A percentile compares a stretch with the other conserved stretches of the same genome.
phyloP scores from a whole-genome alignment of 37 sponge, comb jelly and placozoan species.

The Halisarca cf. caerulea region DNA sequence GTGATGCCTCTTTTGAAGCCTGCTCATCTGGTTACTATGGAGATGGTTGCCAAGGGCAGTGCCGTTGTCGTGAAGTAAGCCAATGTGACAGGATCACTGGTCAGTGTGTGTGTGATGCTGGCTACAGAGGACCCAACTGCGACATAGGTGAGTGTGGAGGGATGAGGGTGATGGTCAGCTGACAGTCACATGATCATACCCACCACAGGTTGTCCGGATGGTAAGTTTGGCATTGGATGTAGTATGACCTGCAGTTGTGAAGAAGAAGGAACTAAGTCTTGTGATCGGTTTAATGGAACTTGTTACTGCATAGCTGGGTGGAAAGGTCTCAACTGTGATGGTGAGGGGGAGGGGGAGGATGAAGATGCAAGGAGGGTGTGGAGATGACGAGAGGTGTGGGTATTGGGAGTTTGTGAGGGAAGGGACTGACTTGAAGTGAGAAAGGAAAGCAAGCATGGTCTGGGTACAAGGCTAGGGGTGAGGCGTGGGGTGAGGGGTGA shows the following conservation, averaged over 20 bases:
- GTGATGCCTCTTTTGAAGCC: too few relatives aligned
- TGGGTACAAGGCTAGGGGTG: too few relatives aligned
- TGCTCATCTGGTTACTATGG: constrained; percentile 68
- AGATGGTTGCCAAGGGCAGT: constrained; percentile 36
- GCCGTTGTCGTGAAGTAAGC: constrained; percentile 44
- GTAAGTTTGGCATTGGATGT: constrained; percentile 50
- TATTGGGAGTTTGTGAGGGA: too few relatives aligned
- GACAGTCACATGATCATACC: neutral
- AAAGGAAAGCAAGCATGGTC: too few relatives aligned
- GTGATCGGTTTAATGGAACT: constrained; percentile 44
- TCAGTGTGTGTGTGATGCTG: constrained; percentile 49
- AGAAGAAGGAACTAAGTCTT: constrained; percentile 15
- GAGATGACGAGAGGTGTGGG: too few relatives aligned
- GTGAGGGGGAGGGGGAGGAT: too few relatives aligned
- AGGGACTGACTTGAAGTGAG: too few relatives aligned
- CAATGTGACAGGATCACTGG: constrained; percentile 68
- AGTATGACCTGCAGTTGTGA: constrained; percentile 33
- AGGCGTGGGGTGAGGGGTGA: too few relatives aligned
- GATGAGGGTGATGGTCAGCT: neutral
- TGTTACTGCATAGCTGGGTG: constrained; percentile 50
- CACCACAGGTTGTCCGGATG: constrained; percentile 23
- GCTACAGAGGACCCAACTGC: constrained; percentile 58
- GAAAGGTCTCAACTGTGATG: constrained; percentile 25
- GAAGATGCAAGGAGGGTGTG: too few relatives aligned
- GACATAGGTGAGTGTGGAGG: neutral